Evolutionary conservation across 2,888 invertebrate species (phyloP).

Genomic region (Tipula helvola): DNA sequence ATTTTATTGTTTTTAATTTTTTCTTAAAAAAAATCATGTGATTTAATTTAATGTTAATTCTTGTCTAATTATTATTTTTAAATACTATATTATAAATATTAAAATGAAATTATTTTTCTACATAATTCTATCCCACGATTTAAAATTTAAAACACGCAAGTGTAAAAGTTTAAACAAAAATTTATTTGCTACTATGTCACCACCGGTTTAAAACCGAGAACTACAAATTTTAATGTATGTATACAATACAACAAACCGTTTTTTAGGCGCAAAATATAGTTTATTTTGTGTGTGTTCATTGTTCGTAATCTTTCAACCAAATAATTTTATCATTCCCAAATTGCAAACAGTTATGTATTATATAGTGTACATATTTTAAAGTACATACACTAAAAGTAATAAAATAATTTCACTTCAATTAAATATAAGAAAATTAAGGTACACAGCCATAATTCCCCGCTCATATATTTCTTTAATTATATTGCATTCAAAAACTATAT

Average conservation of each 20-base stretch:
- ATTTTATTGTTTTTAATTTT: not conserved
- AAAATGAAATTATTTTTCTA: not conserved
- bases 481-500: not conserved
- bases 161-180: not conserved
- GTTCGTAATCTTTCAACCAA: not conserved
- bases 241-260: not conserved
- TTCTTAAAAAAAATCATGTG: not conserved
- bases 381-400: not conserved
- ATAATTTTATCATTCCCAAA: not conserved
- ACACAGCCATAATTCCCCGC: not conserved
- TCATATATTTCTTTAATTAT: not conserved
- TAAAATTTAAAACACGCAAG: not conserved
- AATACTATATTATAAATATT: not conserved
- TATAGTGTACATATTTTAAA: not conserved
- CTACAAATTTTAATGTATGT: not conserved
- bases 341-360: not conserved
- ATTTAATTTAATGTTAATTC: not conserved
- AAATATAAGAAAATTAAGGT: not conserved
- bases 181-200: not conserved
- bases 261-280: not conserved
- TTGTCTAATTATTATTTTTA: not conserved
- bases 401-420: not conserved
- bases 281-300: not conserved
- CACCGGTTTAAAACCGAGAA: not conserved
- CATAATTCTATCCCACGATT: not conserved